phyloP scores from a whole-genome alignment of 1,140 invertebrate genomes.

The Heliconius hermathena region DNA sequence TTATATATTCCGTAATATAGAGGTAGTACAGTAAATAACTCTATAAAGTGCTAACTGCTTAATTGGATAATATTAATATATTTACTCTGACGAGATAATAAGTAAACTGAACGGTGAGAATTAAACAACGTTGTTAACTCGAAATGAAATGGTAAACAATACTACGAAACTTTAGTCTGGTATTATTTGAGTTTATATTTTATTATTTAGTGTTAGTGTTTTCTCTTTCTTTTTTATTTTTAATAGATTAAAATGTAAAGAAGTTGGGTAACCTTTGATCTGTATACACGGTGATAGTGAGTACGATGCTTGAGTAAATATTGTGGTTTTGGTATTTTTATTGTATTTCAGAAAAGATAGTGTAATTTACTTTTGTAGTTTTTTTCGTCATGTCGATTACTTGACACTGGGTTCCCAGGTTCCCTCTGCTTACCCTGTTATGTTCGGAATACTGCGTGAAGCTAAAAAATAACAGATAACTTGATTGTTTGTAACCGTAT shows the following conservation, averaged over 20 bases:
- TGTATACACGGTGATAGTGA: too few species aligned
- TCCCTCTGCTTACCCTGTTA: too few species aligned
- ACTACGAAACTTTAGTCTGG: neutral
- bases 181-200: neutral
- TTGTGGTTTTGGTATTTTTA: too few species aligned
- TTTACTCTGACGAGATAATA: neutral
- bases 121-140: slow-evolving; percentile 3
- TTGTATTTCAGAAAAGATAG: too few species aligned
- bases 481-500: too few species aligned
- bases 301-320: too few species aligned
- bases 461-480: too few species aligned
- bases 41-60: neutral
- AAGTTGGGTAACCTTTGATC: too few species aligned
- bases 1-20: neutral
- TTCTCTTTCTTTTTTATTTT: neutral
- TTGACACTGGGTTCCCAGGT: too few species aligned
- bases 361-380: too few species aligned
- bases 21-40: neutral
- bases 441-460: too few species aligned
- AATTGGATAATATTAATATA: slow-evolving; percentile 13
- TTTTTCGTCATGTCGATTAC: too few species aligned
- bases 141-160: slow-evolving; percentile 3
- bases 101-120: slow-evolving; percentile 8
- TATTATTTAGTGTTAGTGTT: neutral
- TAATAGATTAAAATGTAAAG: neutral